Percentiles rank a stretch among this genome's conserved stretches.
These are phyloP conservation scores for Orthosia cruda DNA, from an alignment of 2,888 invertebrate genomes.

Conservation along the genomic window DNA sequence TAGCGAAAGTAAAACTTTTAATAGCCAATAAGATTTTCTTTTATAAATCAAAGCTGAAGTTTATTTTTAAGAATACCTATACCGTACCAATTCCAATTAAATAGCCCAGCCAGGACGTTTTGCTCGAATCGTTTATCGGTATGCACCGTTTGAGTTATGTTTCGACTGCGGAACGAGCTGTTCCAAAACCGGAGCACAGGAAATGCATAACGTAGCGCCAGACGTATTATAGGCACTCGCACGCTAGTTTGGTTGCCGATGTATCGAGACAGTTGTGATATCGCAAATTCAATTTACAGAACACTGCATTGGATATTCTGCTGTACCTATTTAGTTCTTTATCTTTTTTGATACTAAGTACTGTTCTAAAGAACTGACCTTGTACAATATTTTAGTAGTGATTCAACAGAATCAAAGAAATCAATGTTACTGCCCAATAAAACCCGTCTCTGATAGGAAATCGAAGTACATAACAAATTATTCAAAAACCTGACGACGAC, in stretches of 20 bases:
- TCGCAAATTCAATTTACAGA: constrained; percentile 64
- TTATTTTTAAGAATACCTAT: not conserved
- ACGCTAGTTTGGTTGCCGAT: constrained; percentile 64
- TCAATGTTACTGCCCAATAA: constrained; percentile 33
- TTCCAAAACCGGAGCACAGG: constrained; percentile 76
- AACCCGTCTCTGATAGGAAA: constrained; percentile 24
- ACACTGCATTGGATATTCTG: constrained; percentile 30
- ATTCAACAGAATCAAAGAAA: constrained; percentile 24
- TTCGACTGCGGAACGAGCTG: constrained; percentile 62
- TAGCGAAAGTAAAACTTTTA: not conserved
- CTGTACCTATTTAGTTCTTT: not conserved
- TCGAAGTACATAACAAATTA: constrained; percentile 41
- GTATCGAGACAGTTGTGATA: constrained; percentile 56
- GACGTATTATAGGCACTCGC: constrained; percentile 54
- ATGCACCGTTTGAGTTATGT: constrained; percentile 65
- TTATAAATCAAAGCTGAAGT: not conserved
- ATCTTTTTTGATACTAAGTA: not conserved
- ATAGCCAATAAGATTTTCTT: not conserved
- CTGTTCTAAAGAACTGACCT: constrained; percentile 1
- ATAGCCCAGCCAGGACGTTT: constrained; percentile 40
- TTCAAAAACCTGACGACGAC: constrained; percentile 50
- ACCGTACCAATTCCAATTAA: constrained; percentile 40
- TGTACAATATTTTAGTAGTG: not conserved
- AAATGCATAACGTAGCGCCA: constrained; percentile 73
- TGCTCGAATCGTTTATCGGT: constrained; percentile 54